Evolutionary conservation across 1,140 invertebrate genomes (phyloP).

Genomic region (Drosophila rhopaloa): DNA sequence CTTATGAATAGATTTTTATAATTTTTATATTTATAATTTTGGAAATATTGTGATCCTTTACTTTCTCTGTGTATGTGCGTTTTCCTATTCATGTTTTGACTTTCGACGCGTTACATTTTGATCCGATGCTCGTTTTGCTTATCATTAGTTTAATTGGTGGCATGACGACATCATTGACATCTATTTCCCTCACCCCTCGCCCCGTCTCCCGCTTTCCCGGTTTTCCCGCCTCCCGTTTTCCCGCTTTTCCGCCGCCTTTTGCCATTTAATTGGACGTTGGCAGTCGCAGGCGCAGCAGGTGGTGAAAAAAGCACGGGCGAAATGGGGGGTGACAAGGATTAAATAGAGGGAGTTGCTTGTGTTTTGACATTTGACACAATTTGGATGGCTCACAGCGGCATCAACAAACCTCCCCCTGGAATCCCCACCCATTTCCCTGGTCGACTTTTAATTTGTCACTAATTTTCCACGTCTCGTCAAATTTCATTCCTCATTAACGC

Average conservation of each 20-base stretch:
- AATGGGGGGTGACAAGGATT: slow-evolving; percentile 3
- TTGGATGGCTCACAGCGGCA: slow-evolving; percentile 41
- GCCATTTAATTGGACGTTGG: slow-evolving; percentile 79
- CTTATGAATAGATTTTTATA: no score
- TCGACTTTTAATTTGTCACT: slow-evolving; percentile 79
- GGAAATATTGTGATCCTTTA: no score
- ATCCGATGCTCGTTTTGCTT: slow-evolving; percentile 56
- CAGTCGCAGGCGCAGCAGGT: slow-evolving; percentile 59
- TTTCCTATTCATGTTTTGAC: slow-evolving; percentile 62
- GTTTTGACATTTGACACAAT: slow-evolving; percentile 82
- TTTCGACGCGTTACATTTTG: slow-evolving; percentile 46
- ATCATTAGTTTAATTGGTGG: slow-evolving; percentile 83
- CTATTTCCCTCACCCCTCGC: not conserved
- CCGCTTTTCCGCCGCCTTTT: slow-evolving; percentile 24
- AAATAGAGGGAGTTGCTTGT: slow-evolving; percentile 32
- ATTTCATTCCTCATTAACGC: slow-evolving; percentile 78
- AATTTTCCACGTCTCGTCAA: slow-evolving; percentile 76
- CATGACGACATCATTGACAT: slow-evolving; percentile 67
- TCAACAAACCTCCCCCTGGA: slow-evolving; percentile 39
- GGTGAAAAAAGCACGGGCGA: slow-evolving; percentile 9
- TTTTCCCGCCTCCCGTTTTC: not conserved
- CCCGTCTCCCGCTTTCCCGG: not conserved
- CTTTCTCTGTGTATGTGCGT: slow-evolving; percentile 2
- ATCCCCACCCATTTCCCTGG: slow-evolving; percentile 10
- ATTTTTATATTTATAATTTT: no score